A percentile compares a stretch with the other conserved stretches of the same genome.
Evolutionary conservation across 1,140 invertebrate genomes (phyloP).

Genomic region (Homalodisca vitripennis): DNA sequence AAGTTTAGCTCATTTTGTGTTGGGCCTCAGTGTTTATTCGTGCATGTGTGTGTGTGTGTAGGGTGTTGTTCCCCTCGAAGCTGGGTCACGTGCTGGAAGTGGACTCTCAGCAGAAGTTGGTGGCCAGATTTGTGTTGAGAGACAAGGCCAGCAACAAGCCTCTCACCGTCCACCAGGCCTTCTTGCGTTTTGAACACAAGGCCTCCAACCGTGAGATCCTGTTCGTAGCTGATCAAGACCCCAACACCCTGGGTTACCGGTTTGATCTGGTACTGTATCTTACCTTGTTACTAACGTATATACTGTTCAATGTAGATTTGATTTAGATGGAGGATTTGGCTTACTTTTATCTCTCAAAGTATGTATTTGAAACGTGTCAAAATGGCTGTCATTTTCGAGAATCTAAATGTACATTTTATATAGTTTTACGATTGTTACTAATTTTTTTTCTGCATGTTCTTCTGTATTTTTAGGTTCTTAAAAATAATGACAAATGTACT

Average conservation of each 20-base stretch:
- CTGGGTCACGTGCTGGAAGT: slow-evolving; percentile 67
- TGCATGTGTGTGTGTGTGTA: slow-evolving; percentile 42
- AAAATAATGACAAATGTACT: no score
- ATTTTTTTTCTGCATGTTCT: no score
- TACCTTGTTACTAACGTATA: no score
- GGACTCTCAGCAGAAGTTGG: slow-evolving; percentile 86
- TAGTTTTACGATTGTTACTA: no score
- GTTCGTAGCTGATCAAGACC: slow-evolving; percentile 90
- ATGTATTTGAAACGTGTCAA: no score
- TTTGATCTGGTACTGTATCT: slow-evolving; percentile 91
- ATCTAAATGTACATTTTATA: no score
- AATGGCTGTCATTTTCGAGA: no score
- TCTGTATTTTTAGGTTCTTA: no score
- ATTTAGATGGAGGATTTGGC: no score
- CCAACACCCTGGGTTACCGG: slow-evolving; percentile 72
- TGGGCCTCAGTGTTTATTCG: background rate
- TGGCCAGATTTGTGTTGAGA: slow-evolving; percentile 77
- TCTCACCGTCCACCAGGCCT: slow-evolving; percentile 87
- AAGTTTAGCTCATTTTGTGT: background rate
- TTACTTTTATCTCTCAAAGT: no score
- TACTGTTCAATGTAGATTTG: no score
- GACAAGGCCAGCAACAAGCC: slow-evolving; percentile 67
- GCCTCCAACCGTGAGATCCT: slow-evolving; percentile 79
- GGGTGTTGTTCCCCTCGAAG: slow-evolving; percentile 70
- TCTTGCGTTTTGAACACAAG: slow-evolving; percentile 72